Percentiles rank a stretch among this genome's conserved stretches.
phyloP scores from a whole-genome alignment of 2,888 invertebrate genomes.

The Leucophora obtusa region DNA sequence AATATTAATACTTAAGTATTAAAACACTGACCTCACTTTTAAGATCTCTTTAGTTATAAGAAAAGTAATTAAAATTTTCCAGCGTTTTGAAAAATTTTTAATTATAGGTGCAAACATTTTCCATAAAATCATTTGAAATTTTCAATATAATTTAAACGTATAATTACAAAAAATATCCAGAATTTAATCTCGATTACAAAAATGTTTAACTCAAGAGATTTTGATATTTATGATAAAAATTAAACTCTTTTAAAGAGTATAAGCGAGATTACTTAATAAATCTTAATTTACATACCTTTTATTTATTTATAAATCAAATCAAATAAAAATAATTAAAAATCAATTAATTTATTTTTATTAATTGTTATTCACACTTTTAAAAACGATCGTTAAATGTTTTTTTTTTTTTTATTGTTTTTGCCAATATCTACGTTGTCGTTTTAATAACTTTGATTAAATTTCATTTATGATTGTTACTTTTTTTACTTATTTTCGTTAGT shows the following conservation, averaged over 20 bases:
- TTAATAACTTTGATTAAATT: conserved; percentile 2
- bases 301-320: neutral
- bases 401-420: neutral
- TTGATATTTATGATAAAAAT: too few relatives aligned
- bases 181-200: too few relatives aligned
- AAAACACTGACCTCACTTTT: too few relatives aligned
- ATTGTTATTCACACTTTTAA: neutral
- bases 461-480: neutral
- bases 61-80: too few relatives aligned
- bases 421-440: conserved; percentile 13
- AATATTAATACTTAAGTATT: too few relatives aligned
- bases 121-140: too few relatives aligned
- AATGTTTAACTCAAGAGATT: too few relatives aligned
- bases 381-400: neutral
- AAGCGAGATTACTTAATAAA: neutral
- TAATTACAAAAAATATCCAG: too few relatives aligned
- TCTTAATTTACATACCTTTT: neutral
- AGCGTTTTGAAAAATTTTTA: neutral
- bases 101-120: too few relatives aligned
- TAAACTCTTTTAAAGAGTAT: neutral
- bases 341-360: neutral
- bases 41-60: too few relatives aligned
- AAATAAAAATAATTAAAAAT: neutral
- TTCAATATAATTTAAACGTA: too few relatives aligned
- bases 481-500: neutral